Evolutionary conservation across 2,113 vertebrate genomes (phyloP), one percentile per base, ranked within the genome.

Genomic region (Lampris megalopsis): DNA sequence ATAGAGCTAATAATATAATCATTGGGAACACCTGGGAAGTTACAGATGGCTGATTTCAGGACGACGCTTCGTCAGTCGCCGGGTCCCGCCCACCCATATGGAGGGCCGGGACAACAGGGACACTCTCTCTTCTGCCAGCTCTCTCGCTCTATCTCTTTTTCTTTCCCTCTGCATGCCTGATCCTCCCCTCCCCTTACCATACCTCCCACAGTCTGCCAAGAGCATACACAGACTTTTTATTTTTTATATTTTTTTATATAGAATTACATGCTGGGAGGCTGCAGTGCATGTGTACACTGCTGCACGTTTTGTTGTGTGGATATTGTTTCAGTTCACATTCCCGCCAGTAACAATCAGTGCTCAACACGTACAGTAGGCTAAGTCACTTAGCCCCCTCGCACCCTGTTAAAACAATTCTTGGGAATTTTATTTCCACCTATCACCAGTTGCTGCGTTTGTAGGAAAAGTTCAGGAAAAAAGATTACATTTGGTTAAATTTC

Each of bases 1-100:
- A 97, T 96, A 97, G 94, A 96, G 96, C 96, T 98, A 97, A 98
- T 98, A 97, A 97, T 96, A 96, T 97, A 97, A 97, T 98, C 96
- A 97, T 97, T 96, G 95, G 96, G 95, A 97, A 98, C 97, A 99
- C 97, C 97, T 98, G 97, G 95, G 96, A 96, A 95, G 94, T 91
- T 97, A 94, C 97, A 97, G 96, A 98, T 98, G 97, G 96, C 96
- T 95, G 94, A 96, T 97, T 97, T 96, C 95, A 93, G 95, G 94
- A 94, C 90, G 92, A 95, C 93, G 86, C 91, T 92, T 95, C 95
- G 94, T 95, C 95, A 96, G 95, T 94, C 91, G 64, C 73, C 68
- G 95, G 92, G 93, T 92, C 93, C 96, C 96, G 95, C 96, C 96
- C 95, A 94, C 93, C 96, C 97, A 98, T 98, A 97, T 99, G 97